phyloP scores from a whole-genome alignment of 2,113 vertebrate species.

The Myxocyprinus asiaticus region DNA sequence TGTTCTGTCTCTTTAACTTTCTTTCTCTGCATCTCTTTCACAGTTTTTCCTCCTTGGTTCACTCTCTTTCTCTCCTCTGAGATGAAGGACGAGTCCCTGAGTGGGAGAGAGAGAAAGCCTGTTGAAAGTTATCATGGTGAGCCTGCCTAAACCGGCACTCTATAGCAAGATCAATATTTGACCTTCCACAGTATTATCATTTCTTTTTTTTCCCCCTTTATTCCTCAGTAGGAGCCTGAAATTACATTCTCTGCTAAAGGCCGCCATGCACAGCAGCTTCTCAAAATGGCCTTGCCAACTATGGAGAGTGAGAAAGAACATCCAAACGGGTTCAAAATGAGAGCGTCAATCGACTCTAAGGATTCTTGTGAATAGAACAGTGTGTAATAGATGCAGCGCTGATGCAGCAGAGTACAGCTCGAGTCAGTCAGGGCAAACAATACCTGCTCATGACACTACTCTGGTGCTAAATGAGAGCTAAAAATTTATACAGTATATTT shows the following conservation, averaged over 20 bases:
- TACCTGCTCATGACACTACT: conserved; percentile 1
- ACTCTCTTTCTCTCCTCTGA: not conserved
- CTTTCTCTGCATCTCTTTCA: conserved; percentile 35
- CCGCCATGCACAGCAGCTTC: conserved; percentile 60
- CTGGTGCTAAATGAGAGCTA: not conserved
- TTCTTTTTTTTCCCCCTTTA: conserved; percentile 56
- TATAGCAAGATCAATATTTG: conserved; percentile 69
- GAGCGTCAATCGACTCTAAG: conserved; percentile 30
- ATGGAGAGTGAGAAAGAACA: conserved; percentile 39
- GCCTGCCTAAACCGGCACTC: conserved; percentile 46
- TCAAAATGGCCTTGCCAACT: conserved; percentile 63
- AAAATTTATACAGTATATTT: not conserved
- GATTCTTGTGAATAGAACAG: conserved; percentile 26
- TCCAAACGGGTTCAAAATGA: conserved; percentile 35
- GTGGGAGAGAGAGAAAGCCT: conserved; percentile 20
- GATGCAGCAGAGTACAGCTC: conserved; percentile 16
- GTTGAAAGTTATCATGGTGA: conserved; percentile 44
- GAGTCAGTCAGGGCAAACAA: conserved; percentile 12
- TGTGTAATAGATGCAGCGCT: conserved; percentile 14
- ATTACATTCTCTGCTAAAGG: conserved; percentile 69
- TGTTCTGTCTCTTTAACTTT: conserved; percentile 9
- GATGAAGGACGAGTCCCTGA: conserved; percentile 41
- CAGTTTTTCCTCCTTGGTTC: conserved; percentile 10
- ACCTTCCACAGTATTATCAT: conserved; percentile 59
- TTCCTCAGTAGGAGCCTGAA: conserved; percentile 68